Conservation (phyloP, 2,797 vertebrate species). For the Hafferia zeledoni region DNA sequence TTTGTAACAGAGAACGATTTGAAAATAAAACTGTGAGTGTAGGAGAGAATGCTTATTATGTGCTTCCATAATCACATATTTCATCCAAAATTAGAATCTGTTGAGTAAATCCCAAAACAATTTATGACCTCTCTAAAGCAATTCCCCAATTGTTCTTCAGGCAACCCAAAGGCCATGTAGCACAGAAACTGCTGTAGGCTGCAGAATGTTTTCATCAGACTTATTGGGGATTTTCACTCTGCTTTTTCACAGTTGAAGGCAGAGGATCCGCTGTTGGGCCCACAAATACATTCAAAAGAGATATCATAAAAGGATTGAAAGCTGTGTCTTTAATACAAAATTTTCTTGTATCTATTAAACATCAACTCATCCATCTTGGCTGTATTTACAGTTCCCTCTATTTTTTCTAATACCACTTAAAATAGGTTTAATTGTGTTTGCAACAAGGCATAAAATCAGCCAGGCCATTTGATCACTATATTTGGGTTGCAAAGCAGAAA, state of each 20-base stretch:
- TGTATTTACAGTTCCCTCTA: background rate
- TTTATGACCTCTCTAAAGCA: background rate
- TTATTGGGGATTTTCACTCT: background rate
- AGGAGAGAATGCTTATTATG: conserved; percentile 46
- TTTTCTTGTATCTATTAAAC: background rate
- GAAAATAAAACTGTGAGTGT: conserved; percentile 1
- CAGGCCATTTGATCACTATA: background rate
- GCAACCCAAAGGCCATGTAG: background rate
- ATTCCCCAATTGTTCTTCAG: background rate
- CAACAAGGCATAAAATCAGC: background rate
- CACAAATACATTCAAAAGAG: background rate
- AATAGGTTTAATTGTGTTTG: background rate
- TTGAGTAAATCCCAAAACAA: conserved; percentile 1
- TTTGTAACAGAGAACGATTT: background rate
- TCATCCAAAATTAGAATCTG: conserved; percentile 14
- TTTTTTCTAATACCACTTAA: background rate
- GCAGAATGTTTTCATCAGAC: background rate
- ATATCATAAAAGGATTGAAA: background rate
- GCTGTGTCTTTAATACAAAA: background rate
- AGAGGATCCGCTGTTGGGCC: background rate
- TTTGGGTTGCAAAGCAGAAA: background rate
- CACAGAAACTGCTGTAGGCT: conserved; percentile 1
- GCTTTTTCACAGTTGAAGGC: conserved; percentile 1
- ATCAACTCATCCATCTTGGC: background rate
- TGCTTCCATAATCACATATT: conserved; percentile 50